phyloP scores from a whole-genome alignment of 2,888 invertebrate species.

The Volucella inanis region DNA sequence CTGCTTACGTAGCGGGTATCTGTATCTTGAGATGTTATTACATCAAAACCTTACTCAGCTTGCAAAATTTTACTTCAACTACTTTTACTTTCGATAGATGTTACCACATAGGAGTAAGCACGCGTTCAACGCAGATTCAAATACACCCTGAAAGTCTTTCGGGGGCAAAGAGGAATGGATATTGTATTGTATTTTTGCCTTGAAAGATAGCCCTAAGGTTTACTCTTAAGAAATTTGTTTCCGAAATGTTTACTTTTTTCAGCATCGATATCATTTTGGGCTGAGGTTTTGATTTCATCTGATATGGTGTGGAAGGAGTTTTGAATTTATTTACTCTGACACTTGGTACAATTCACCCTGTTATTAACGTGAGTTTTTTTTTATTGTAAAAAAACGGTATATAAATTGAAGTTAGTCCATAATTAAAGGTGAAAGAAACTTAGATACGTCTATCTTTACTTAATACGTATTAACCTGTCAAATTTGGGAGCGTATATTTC shows the following conservation, averaged over 20 bases:
- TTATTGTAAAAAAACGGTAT: too few relatives aligned
- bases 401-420: too few relatives aligned
- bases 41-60: slow-evolving; percentile 32
- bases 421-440: too few relatives aligned
- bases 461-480: too few relatives aligned
- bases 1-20: slow-evolving; percentile 15
- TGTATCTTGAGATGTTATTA: slow-evolving; percentile 19
- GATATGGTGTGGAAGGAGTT: slow-evolving; percentile 32
- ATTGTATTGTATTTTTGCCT: background rate
- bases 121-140: slow-evolving; percentile 6
- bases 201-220: slow-evolving; percentile 15
- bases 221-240: background rate
- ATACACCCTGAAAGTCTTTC: slow-evolving; percentile 28
- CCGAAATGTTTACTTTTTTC: slow-evolving; percentile 24
- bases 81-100: slow-evolving; percentile 53
- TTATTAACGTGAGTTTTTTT: too few relatives aligned
- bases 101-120: slow-evolving; percentile 19
- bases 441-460: too few relatives aligned
- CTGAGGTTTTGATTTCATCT: slow-evolving; percentile 19
- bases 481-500: too few relatives aligned
- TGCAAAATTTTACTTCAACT: slow-evolving; percentile 42
- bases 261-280: slow-evolving; percentile 13
- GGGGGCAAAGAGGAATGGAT: slow-evolving; percentile 28
- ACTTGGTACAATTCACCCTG: too few relatives aligned
- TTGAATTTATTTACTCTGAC: too few relatives aligned